Base-by-base conservation (phyloP, 2,888 invertebrate species). In the Tanypteryx hageni region DNA sequence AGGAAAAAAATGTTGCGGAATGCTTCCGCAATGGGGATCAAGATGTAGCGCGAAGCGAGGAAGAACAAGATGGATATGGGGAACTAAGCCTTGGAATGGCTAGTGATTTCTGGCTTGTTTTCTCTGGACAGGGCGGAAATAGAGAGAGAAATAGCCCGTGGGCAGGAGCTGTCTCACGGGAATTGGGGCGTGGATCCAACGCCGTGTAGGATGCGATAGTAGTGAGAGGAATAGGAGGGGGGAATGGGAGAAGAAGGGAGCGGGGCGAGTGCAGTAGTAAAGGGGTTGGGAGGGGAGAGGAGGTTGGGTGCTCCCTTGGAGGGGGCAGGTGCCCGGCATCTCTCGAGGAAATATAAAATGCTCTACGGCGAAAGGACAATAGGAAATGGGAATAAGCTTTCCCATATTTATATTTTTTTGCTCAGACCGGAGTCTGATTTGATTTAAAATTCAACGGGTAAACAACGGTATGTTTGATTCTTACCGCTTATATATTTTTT, bases 51-150 rank as follows among this genome's bases (percentile, higher is more conserved):
- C 44, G 86, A 27, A 7, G 27, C 27, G 59, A 86, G 57, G 44
- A 85, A n/a, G n/a, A 58, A 59, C 27, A 86, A 86, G 86, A 86
- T 86, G 86, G 86, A 86, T 86, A 27, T 18, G 59, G 27, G 86
- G 61, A 44, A 31, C 82, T 82, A 82, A 61, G 86, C 59, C 61
- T 86, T 61, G 59, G 14, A 86, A 27, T 27, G 86, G 59, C 86
- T 86, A 86, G 86, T 86, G 86, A 86, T 86, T 86, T 86, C 86
- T 86, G 86, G 86, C 86, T 86, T 86, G 86, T 86, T 86, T 86
- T 86, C 86, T 59, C 22, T 61, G 59, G 86, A 86, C 86, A 86
- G 31, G 89, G 89, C 58, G 89, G 89, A 64, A 89, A 89, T 89
- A 31, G 61, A 83, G 83, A 83, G 83, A 64, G 89, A 44, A 64